These are phyloP conservation scores for Bombus vancouverensis DNA, from an alignment of 1,140 invertebrate species.

Conservation along the genomic window DNA sequence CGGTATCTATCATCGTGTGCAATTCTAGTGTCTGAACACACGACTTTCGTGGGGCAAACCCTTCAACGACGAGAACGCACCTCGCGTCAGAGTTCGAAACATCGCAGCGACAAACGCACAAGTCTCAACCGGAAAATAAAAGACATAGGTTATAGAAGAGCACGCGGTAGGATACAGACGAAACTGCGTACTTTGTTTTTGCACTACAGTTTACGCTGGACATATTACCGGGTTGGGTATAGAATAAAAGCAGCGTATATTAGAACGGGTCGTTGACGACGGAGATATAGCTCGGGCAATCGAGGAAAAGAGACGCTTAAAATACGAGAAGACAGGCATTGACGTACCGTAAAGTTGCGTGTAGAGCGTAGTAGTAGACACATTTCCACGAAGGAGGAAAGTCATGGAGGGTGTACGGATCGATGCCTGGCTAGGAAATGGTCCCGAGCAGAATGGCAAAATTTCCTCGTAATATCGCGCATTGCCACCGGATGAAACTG, in stretches of 20 bases:
- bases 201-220: conserved; percentile 27
- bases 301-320: background rate
- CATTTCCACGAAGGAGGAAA: conserved; percentile 49
- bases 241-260: conserved; percentile 38
- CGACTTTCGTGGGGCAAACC: background rate
- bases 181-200: background rate
- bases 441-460: conserved; percentile 54
- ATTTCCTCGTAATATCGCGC: conserved; percentile 20
- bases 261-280: conserved; percentile 21
- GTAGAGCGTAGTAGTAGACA: conserved; percentile 49
- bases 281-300: conserved; percentile 22
- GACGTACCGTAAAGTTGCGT: conserved; percentile 38
- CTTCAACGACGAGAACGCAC: background rate
- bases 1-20: background rate
- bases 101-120: background rate
- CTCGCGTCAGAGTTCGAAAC: background rate
- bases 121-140: background rate
- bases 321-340: conserved; percentile 37
- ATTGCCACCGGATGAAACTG: conserved; percentile 8
- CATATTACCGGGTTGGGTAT: conserved; percentile 25
- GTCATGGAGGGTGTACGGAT: conserved; percentile 69
- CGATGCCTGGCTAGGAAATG: conserved; percentile 67
- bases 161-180: background rate
- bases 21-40: background rate
- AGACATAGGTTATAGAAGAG: background rate